Evolutionary conservation across 2,113 vertebrate species (phyloP).

Genomic region (Smithornis capensis): DNA sequence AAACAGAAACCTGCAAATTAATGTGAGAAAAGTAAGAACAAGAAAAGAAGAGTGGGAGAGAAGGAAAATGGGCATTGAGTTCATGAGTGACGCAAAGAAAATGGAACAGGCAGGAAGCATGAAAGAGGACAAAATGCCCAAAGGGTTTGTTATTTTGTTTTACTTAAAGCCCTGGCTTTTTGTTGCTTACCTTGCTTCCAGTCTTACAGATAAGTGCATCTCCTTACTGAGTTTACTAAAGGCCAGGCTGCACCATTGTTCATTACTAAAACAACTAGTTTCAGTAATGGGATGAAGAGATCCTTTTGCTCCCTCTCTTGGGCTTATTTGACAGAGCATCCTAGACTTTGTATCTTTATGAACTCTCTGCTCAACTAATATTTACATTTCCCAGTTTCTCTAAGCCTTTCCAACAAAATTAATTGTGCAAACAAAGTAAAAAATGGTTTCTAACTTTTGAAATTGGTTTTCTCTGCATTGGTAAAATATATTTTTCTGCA

Average conservation of each 20-base stretch:
- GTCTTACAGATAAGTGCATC: constrained; percentile 35
- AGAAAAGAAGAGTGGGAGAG: constrained; percentile 83
- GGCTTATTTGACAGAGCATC: constrained; percentile 15
- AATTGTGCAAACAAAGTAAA: neutral
- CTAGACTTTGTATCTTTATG: constrained; percentile 44
- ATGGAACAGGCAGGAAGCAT: constrained; percentile 75
- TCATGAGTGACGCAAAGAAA: constrained; percentile 78
- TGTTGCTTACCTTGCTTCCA: constrained; percentile 67
- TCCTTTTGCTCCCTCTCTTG: constrained; percentile 43
- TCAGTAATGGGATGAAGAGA: neutral
- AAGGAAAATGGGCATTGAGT: constrained; percentile 84
- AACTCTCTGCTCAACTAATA: constrained; percentile 67
- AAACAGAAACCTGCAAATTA: constrained; percentile 76
- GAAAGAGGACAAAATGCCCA: constrained; percentile 71
- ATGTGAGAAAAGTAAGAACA: constrained; percentile 81
- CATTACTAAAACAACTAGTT: constrained; percentile 59
- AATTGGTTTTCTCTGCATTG: neutral
- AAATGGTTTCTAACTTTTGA: neutral
- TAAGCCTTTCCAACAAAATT: neutral
- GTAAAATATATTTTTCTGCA: neutral
- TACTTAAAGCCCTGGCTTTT: constrained; percentile 58
- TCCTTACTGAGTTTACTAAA: constrained; percentile 40
- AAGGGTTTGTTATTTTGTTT: constrained; percentile 77
- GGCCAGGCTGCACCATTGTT: constrained; percentile 1
- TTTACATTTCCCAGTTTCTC: constrained; percentile 19